These are phyloP conservation scores for Polylopha cassiicola DNA, from an alignment of 2,888 invertebrate genomes.

Conservation along the genomic window DNA sequence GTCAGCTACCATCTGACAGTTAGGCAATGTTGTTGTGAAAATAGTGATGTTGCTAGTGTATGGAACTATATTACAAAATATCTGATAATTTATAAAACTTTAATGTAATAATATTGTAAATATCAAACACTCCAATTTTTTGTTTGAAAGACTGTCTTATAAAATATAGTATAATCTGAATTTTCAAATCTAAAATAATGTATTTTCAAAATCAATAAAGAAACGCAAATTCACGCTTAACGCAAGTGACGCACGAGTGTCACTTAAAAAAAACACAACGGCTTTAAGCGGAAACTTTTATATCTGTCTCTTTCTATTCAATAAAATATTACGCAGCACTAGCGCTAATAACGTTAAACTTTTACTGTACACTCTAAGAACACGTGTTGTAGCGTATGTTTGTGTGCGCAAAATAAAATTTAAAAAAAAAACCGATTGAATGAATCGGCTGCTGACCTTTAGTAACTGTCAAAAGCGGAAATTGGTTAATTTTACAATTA, in stretches of 20 bases:
- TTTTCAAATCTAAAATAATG: background rate
- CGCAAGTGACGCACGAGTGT: constrained; percentile 1
- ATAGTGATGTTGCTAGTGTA: constrained; percentile 9
- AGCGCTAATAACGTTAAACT: constrained; percentile 13
- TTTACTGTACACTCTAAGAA: constrained; percentile 24
- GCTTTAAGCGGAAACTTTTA: constrained; percentile 1
- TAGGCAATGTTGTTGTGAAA: constrained; percentile 1
- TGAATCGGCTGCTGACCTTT: constrained; percentile 67
- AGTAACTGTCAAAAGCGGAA: constrained; percentile 59
- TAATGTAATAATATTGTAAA: no score
- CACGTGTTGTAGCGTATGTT: constrained; percentile 25
- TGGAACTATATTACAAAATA: background rate
- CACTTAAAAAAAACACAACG: constrained; percentile 4
- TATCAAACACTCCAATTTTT: no score
- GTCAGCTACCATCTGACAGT: constrained; percentile 20
- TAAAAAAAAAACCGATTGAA: constrained; percentile 30
- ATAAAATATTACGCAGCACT: background rate
- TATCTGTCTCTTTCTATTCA: constrained; percentile 7
- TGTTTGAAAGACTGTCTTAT: no score
- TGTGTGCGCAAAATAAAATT: no score
- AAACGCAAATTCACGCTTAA: constrained; percentile 4
- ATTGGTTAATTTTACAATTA: constrained; percentile 47
- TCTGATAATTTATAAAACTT: background rate
- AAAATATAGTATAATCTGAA: no score
- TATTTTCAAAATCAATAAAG: constrained; percentile 17